Evolutionary conservation across 2,888 invertebrate genomes (phyloP).

Genomic region (Protonemura montana): DNA sequence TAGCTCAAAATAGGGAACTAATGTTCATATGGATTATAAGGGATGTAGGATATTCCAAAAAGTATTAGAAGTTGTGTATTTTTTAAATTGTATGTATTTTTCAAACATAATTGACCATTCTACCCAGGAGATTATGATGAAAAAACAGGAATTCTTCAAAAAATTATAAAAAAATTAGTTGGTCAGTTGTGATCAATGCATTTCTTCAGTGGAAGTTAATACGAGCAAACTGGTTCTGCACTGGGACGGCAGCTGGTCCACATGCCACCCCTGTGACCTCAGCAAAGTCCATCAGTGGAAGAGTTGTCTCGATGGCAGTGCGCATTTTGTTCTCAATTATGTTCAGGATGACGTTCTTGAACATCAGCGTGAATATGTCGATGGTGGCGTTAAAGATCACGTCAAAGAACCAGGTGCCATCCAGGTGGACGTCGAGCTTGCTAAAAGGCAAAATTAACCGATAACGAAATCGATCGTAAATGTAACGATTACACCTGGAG

Average conservation of each 20-base stretch:
- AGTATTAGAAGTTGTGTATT: too few relatives aligned
- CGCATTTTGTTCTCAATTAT: conserved; percentile 37
- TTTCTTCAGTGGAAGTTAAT: conserved; percentile 20
- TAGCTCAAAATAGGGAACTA: too few relatives aligned
- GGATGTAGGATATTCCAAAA: too few relatives aligned
- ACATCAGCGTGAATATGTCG: conserved; percentile 21
- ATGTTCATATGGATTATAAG: too few relatives aligned
- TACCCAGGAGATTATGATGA: too few relatives aligned
- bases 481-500: too few relatives aligned
- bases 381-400: conserved; percentile 36
- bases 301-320: conserved; percentile 30
- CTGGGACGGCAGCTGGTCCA: neutral
- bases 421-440: conserved; percentile 32
- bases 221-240: neutral
- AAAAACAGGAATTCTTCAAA: too few relatives aligned
- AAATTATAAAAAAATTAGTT: too few relatives aligned
- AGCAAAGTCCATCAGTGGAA: conserved; percentile 34
- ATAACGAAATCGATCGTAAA: too few relatives aligned
- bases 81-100: too few relatives aligned
- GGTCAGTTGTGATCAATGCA: too few relatives aligned
- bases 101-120: too few relatives aligned
- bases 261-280: conserved; percentile 15
- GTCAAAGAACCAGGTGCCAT: conserved; percentile 36
- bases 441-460: conserved; percentile 7
- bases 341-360: conserved; percentile 30